Percentiles rank a stretch among this genome's conserved stretches.
Conservation (phyloP, 2,113 vertebrate genomes). For the Poecile atricapillus region DNA sequence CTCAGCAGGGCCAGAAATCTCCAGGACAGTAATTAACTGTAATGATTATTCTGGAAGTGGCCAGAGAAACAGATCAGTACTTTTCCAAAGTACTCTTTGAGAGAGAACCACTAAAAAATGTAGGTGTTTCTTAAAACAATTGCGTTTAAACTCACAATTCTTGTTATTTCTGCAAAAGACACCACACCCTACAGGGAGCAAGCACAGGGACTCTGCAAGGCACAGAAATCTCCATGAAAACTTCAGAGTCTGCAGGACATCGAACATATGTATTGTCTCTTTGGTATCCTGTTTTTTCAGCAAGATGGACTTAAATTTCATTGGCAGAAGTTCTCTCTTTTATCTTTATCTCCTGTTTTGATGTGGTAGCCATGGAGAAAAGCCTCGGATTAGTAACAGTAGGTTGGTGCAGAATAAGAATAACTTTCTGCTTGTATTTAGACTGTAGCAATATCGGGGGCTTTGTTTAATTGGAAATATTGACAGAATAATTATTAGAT, state of each 20-base stretch:
- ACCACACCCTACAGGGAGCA: background rate
- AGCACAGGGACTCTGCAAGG: background rate
- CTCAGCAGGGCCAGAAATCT: background rate
- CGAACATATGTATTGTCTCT: background rate
- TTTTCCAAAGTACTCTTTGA: background rate
- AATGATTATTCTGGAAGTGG: background rate
- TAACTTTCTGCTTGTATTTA: conserved; percentile 15
- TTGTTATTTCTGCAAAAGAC: background rate
- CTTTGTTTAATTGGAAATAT: background rate
- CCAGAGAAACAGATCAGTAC: background rate
- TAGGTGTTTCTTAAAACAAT: background rate
- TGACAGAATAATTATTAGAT: background rate
- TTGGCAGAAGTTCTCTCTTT: conserved; percentile 28
- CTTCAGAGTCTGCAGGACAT: background rate
- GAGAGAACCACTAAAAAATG: background rate
- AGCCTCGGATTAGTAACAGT: conserved; percentile 40
- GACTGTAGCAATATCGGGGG: background rate
- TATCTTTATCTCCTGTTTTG: conserved; percentile 58
- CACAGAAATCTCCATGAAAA: background rate
- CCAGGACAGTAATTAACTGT: background rate
- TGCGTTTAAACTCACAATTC: background rate
- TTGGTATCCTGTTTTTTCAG: background rate
- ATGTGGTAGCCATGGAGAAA: conserved; percentile 61
- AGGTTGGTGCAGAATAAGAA: conserved; percentile 36
- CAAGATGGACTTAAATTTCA: conserved; percentile 14